Percentiles rank a stretch among this genome's conserved stretches.
phyloP scores from a whole-genome alignment of 2,888 invertebrate genomes.

The Diarsia dahlii region DNA sequence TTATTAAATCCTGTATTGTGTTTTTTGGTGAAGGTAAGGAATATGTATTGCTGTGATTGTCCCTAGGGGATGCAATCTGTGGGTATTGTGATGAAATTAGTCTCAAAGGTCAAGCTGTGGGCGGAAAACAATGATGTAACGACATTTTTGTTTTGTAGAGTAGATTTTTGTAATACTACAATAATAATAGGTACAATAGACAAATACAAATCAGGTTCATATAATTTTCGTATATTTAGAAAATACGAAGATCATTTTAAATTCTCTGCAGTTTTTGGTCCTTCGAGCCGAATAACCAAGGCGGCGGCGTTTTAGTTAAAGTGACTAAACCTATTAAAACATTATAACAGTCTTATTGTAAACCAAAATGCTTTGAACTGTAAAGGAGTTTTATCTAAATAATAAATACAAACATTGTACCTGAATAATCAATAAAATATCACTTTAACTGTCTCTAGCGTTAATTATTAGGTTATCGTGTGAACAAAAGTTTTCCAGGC shows the following conservation, averaged over 20 bases:
- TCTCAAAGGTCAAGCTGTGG: neutral
- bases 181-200: no score
- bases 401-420: neutral
- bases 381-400: neutral
- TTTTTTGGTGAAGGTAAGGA: constrained; percentile 15
- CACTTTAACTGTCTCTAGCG: constrained; percentile 18
- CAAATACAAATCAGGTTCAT: neutral
- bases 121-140: neutral
- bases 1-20: constrained; percentile 26
- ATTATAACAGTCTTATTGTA: neutral
- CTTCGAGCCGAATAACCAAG: neutral
- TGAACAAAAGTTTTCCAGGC: constrained; percentile 51
- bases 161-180: no score
- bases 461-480: constrained; percentile 47
- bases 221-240: neutral
- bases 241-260: neutral
- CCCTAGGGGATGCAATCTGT: neutral
- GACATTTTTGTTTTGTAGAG: neutral
- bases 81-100: neutral
- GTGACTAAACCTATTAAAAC: neutral
- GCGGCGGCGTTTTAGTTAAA: neutral
- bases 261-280: neutral
- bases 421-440: constrained; percentile 18
- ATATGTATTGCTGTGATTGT: constrained; percentile 17
- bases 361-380: neutral